These are phyloP conservation scores for Aphis craccivora DNA, from an alignment of 1,140 invertebrate genomes.

Conservation along the genomic window DNA sequence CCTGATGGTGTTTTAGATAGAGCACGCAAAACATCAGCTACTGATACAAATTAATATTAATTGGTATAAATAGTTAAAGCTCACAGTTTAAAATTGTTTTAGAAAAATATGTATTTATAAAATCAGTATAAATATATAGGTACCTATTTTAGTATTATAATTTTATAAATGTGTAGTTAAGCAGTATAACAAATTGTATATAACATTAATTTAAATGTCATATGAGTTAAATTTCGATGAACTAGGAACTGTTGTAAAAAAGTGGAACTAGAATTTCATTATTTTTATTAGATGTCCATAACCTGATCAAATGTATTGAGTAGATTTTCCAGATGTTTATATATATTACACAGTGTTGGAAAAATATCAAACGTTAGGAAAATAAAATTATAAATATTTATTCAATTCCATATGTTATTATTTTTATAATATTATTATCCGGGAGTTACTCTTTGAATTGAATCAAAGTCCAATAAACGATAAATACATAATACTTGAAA, in stretches of 20 bases:
- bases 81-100: neutral
- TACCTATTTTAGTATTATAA: no score
- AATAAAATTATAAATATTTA: conserved; percentile 9
- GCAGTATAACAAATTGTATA: neutral
- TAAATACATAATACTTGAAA: neutral
- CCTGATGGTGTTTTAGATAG: neutral
- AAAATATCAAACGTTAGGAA: conserved; percentile 12
- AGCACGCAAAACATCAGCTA: neutral
- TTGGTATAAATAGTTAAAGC: neutral
- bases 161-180: neutral
- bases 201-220: no score
- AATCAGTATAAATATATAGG: neutral
- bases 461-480: neutral
- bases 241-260: neutral
- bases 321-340: neutral
- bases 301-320: neutral
- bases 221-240: neutral
- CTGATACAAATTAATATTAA: neutral
- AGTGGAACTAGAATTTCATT: neutral
- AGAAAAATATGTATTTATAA: neutral
- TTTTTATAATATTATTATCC: neutral
- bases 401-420: neutral
- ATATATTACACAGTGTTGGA: neutral
- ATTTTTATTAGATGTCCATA: neutral
- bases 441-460: neutral